Percentiles rank a stretch among this genome's conserved stretches.
Conservation (phyloP, 2,797 vertebrate species). For the Naso thynnoides region DNA sequence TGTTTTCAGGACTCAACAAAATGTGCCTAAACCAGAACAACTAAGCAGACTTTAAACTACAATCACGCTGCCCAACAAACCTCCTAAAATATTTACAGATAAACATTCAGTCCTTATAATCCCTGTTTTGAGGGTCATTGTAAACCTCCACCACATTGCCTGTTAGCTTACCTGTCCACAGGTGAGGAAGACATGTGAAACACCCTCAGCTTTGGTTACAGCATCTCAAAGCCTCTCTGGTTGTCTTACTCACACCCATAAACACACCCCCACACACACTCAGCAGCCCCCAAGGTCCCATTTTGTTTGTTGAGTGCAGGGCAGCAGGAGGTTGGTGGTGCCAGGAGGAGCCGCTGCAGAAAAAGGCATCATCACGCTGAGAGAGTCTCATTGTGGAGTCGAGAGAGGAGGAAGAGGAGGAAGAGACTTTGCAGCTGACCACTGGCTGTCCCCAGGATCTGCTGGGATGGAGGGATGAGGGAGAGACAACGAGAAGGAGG, state of each 20-base stretch:
- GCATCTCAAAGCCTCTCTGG: slow-evolving; percentile 11
- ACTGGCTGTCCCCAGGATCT: slow-evolving; percentile 42
- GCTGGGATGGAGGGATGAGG: slow-evolving; percentile 56
- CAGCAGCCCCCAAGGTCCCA: background rate
- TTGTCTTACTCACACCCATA: background rate
- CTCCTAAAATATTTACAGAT: background rate
- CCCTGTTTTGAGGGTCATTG: too few species aligned
- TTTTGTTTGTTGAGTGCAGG: slow-evolving; percentile 15
- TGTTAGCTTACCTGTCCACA: slow-evolving; percentile 58
- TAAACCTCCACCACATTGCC: background rate
- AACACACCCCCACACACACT: slow-evolving; percentile 4
- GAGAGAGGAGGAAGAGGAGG: slow-evolving; percentile 49
- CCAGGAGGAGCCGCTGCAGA: slow-evolving; percentile 33
- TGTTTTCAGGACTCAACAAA: too few species aligned
- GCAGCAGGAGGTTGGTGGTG: slow-evolving; percentile 35
- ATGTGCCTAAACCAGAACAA: background rate
- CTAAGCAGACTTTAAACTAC: background rate
- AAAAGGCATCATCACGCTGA: slow-evolving; percentile 24
- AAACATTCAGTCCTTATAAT: background rate
- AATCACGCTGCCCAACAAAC: background rate
- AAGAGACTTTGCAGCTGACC: slow-evolving; percentile 45
- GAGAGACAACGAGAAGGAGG: slow-evolving; percentile 34
- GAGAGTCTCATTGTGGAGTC: slow-evolving; percentile 46
- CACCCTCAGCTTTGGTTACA: slow-evolving; percentile 4
- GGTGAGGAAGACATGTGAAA: slow-evolving; percentile 18